Evolutionary conservation across 1,140 invertebrate genomes (phyloP).

Genomic region (Telenomus remus): DNA sequence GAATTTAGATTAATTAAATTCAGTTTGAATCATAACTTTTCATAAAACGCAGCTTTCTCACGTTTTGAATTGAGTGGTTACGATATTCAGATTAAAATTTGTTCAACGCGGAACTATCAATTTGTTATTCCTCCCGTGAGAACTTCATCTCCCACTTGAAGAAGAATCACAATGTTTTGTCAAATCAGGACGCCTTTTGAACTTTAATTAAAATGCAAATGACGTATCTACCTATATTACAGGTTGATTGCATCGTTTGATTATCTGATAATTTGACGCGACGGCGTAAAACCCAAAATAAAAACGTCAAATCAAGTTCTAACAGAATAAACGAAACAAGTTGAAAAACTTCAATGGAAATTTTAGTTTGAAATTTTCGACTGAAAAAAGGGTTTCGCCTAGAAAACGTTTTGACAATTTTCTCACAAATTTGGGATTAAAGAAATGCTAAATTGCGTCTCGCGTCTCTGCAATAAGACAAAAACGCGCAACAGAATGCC

Average conservation of each 20-base stretch:
- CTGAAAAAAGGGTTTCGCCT: too few species aligned
- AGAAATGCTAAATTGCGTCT: neutral
- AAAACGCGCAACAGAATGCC: neutral
- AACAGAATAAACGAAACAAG: constrained; percentile 28
- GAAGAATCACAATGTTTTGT: constrained; percentile 49
- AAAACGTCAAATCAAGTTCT: too few species aligned
- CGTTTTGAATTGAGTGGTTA: too few species aligned
- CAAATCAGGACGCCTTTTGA: constrained; percentile 48
- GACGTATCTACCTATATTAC: constrained; percentile 47
- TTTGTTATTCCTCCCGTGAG: too few species aligned
- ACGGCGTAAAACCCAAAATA: constrained; percentile 40
- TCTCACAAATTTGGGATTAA: neutral
- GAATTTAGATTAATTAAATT: too few species aligned
- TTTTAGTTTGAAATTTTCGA: too few species aligned
- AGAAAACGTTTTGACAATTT: neutral
- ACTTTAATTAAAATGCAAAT: constrained; percentile 57
- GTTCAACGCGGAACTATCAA: too few species aligned
- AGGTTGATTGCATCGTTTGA: constrained; percentile 53
- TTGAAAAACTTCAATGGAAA: constrained; percentile 14
- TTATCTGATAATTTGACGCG: constrained; percentile 53
- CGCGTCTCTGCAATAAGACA: neutral
- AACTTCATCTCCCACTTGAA: too few species aligned
- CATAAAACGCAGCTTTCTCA: too few species aligned
- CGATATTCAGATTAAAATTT: too few species aligned
- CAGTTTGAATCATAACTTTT: too few species aligned